A percentile compares a stretch with the other conserved stretches of the same genome.
Evolutionary conservation across 2,113 vertebrate species (phyloP).

Genomic region (Ciconia maguari): DNA sequence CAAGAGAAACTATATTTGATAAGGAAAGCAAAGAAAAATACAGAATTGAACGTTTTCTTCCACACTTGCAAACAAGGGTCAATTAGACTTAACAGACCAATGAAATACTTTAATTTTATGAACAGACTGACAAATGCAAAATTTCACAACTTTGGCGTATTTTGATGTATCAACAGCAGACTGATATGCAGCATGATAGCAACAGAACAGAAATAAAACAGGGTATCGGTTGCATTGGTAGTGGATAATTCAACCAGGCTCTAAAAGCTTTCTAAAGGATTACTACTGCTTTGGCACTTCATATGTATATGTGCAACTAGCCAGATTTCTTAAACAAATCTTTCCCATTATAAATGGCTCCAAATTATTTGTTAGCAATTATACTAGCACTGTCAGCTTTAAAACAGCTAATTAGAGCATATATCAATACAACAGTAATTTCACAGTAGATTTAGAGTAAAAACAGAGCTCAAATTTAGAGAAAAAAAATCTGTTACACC

Average conservation of each 20-base stretch:
- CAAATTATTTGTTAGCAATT: background rate
- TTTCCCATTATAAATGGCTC: background rate
- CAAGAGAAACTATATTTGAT: background rate
- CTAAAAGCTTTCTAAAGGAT: background rate
- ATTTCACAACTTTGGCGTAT: background rate
- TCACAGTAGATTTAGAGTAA: background rate
- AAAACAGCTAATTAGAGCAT: background rate
- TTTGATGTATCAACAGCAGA: background rate
- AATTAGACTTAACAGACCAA: background rate
- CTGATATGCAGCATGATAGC: background rate
- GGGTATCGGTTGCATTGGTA: background rate
- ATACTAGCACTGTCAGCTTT: background rate
- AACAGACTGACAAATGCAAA: background rate
- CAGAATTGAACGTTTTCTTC: background rate
- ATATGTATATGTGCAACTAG: background rate
- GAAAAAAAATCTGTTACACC: background rate
- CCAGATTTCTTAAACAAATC: background rate
- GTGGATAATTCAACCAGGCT: background rate
- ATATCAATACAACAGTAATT: background rate
- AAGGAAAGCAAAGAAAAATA: background rate
- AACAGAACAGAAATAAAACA: background rate
- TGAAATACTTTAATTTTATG: background rate
- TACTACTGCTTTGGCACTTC: background rate
- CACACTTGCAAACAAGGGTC: background rate
- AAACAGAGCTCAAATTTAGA: background rate